Evolutionary conservation across 2,797 vertebrate genomes (phyloP).

Genomic region (Galaxias olidus): DNA sequence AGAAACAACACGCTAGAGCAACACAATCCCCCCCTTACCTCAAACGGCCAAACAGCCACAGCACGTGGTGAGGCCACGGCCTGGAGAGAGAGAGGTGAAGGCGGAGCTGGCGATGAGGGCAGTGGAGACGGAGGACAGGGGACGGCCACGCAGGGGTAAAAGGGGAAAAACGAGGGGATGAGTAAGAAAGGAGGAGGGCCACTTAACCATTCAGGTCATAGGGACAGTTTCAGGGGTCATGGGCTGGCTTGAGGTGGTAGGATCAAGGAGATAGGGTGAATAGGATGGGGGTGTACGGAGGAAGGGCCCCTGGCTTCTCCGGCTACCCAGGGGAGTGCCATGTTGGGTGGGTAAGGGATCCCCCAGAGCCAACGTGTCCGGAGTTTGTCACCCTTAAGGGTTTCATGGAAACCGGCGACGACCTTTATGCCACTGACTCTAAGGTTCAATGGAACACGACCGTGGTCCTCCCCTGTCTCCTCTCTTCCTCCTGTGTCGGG

Average conservation of each 20-base stretch:
- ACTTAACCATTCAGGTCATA: too few species aligned
- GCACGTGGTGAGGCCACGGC: neutral
- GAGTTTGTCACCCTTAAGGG: too few species aligned
- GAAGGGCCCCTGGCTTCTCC: conserved; percentile 28
- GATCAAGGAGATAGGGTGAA: conserved; percentile 4
- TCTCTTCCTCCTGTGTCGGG: neutral
- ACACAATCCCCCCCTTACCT: neutral
- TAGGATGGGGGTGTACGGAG: conserved; percentile 16
- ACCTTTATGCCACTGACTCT: too few species aligned
- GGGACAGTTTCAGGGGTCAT: too few species aligned
- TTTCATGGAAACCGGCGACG: too few species aligned
- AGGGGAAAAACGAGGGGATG: neutral
- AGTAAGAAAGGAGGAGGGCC: too few species aligned
- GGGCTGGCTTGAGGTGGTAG: neutral
- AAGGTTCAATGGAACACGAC: too few species aligned
- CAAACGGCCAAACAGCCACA: neutral
- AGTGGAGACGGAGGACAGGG: neutral
- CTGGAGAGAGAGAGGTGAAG: neutral
- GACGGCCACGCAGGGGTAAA: neutral
- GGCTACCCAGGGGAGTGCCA: conserved; percentile 29
- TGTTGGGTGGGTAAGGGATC: conserved; percentile 30
- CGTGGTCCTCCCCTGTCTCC: too few species aligned
- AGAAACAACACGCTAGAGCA: conserved; percentile 32
- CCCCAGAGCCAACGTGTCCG: too few species aligned
- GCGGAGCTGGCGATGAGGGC: neutral